phyloP scores from a whole-genome alignment of 2,113 vertebrate genomes.

The Apaloderma vittatum region DNA sequence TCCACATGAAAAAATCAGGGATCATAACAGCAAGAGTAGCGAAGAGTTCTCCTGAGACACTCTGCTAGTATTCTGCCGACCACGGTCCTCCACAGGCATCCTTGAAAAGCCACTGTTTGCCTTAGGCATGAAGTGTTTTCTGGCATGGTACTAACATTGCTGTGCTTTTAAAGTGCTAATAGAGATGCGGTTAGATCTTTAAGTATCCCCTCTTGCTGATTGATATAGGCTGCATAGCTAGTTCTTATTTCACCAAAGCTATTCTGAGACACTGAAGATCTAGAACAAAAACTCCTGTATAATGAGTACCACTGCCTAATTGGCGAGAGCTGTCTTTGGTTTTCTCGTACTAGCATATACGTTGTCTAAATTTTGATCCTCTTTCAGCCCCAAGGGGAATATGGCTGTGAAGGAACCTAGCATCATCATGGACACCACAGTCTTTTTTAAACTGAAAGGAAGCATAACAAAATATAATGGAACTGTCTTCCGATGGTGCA shows the following conservation, averaged over 20 bases:
- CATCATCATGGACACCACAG: neutral
- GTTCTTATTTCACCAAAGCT: neutral
- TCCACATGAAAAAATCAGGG: neutral
- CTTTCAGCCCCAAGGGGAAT: neutral
- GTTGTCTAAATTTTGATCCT: neutral
- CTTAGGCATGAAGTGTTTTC: neutral
- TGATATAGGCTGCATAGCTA: neutral
- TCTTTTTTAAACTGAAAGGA: neutral
- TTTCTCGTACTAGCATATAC: neutral
- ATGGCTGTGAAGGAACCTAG: neutral
- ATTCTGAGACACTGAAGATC: neutral
- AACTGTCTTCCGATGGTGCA: neutral
- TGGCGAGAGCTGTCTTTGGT: neutral
- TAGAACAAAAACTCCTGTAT: neutral
- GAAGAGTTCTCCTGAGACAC: neutral
- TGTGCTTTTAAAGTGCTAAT: neutral
- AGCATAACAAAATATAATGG: neutral
- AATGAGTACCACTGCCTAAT: neutral
- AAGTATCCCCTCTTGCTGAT: neutral
- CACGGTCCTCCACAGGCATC: neutral
- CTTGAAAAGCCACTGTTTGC: neutral
- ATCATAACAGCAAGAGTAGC: neutral
- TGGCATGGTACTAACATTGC: neutral
- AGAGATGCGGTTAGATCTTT: neutral
- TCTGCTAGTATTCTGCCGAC: neutral